These are phyloP conservation scores for Capromys pilorides DNA, from an alignment of 2,797 vertebrate species.

Conservation along the genomic window DNA sequence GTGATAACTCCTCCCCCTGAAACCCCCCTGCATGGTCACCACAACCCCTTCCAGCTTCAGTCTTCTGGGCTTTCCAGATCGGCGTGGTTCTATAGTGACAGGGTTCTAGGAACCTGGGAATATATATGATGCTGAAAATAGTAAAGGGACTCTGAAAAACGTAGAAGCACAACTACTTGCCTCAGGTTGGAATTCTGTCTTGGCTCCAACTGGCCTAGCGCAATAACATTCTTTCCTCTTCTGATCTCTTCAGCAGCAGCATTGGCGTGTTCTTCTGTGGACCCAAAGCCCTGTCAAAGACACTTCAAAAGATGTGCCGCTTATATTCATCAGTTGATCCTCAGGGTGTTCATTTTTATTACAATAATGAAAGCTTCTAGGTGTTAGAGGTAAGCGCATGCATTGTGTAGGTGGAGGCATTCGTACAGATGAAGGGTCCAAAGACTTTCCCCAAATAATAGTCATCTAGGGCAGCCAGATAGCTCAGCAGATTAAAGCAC, in stretches of 20 bases:
- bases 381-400: background rate
- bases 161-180: background rate
- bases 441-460: background rate
- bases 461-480: background rate
- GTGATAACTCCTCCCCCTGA: accelerated
- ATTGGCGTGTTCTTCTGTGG: constrained; percentile 88
- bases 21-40: background rate
- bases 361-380: constrained; percentile 88
- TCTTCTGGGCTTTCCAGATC: background rate
- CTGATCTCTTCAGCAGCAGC: constrained; percentile 81
- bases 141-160: background rate
- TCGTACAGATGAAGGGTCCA: background rate
- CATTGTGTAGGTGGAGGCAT: background rate
- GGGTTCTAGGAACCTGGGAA: background rate
- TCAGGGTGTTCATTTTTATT: constrained; percentile 89
- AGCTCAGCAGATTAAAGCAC: too few relatives aligned
- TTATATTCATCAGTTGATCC: constrained; percentile 88
- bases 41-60: background rate
- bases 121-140: background rate
- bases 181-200: background rate
- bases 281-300: constrained; percentile 87
- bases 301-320: constrained; percentile 86
- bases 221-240: constrained; percentile 41
- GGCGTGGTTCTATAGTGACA: background rate
- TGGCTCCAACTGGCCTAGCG: background rate